Evolutionary conservation across 2,797 vertebrate genomes (phyloP).

Genomic region (Eurystomus glaucurus): DNA sequence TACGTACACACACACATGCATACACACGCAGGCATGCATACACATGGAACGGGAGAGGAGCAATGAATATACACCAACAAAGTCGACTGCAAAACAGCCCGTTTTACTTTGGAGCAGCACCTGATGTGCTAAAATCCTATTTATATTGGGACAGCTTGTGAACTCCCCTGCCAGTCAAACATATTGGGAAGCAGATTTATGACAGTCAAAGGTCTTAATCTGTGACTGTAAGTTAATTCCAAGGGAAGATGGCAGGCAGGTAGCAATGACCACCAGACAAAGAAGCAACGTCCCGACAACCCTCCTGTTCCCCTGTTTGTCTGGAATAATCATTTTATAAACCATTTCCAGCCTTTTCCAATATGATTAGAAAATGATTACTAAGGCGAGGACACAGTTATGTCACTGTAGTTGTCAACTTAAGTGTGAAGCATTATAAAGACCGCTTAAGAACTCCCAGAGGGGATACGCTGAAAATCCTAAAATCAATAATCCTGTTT

Average conservation of each 20-base stretch:
- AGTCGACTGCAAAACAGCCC: slow-evolving; percentile 74
- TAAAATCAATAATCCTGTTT: slow-evolving; percentile 88
- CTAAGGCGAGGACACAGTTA: slow-evolving; percentile 66
- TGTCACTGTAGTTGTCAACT: slow-evolving; percentile 81
- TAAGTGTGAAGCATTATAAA: slow-evolving; percentile 82
- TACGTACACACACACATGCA: slow-evolving; percentile 80
- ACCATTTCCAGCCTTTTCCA: slow-evolving; percentile 75
- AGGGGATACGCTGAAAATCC: slow-evolving; percentile 82
- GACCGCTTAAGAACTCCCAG: slow-evolving; percentile 81
- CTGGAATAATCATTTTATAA: slow-evolving; percentile 77
- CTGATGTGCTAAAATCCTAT: slow-evolving; percentile 80
- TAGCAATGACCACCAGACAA: slow-evolving; percentile 76
- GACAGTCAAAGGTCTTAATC: slow-evolving; percentile 92
- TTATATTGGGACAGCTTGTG: slow-evolving; percentile 83
- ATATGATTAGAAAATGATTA: slow-evolving; percentile 82
- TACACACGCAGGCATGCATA: slow-evolving; percentile 78
- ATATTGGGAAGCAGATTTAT: slow-evolving; percentile 92
- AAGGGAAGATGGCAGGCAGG: slow-evolving; percentile 84
- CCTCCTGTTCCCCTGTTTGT: slow-evolving; percentile 13
- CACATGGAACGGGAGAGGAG: slow-evolving; percentile 73
- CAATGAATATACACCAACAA: slow-evolving; percentile 82
- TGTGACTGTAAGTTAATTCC: slow-evolving; percentile 90
- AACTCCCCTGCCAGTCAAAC: slow-evolving; percentile 84
- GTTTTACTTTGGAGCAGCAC: slow-evolving; percentile 77
- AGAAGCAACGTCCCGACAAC: slow-evolving; percentile 31